These are phyloP conservation scores for Lasioglossum vierecki DNA, from an alignment of 2,888 invertebrate genomes.

Conservation along the genomic window DNA sequence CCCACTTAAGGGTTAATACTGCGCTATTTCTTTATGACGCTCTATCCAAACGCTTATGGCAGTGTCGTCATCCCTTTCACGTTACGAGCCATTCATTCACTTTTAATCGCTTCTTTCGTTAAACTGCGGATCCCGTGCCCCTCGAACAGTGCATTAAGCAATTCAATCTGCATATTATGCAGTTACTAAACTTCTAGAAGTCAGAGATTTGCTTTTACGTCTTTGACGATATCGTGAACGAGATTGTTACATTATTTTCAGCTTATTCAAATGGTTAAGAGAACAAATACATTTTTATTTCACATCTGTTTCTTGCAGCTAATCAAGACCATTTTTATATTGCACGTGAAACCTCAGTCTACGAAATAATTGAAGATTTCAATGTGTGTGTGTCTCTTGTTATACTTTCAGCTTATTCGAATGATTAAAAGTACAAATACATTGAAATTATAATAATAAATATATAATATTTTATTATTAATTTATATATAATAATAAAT, in stretches of 20 bases:
- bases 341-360: background rate
- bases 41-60: background rate
- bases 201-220: background rate
- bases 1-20: background rate
- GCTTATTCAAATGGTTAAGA: background rate
- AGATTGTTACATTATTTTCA: background rate
- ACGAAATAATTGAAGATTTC: background rate
- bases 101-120: background rate
- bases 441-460: too few species aligned
- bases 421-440: background rate
- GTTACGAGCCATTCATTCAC: background rate
- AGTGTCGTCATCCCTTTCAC: background rate
- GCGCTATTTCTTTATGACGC: background rate
- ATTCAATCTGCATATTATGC: background rate
- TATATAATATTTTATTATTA: too few species aligned
- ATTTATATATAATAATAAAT: too few species aligned
- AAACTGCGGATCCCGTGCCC: background rate
- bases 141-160: background rate
- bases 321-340: background rate
- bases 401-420: too few species aligned
- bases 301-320: background rate
- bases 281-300: background rate
- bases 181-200: background rate
- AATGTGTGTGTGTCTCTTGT: too few species aligned
- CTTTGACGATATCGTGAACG: background rate